phyloP scores from a whole-genome alignment of 1,140 invertebrate genomes.

The Neotoxoptera formosana region DNA sequence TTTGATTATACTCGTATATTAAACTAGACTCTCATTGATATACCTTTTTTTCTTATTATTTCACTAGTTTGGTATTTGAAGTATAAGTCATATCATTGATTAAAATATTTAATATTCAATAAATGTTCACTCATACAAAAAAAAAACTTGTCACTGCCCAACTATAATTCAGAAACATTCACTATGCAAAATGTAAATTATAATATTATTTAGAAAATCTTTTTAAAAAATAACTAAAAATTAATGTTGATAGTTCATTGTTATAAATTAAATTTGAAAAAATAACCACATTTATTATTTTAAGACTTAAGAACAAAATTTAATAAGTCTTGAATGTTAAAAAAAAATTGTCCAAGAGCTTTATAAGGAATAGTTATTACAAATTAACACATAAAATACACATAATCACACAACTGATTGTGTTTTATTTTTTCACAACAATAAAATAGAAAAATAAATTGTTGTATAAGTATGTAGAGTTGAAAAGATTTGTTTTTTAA shows the following conservation, averaged over 20 bases:
- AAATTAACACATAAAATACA: not conserved
- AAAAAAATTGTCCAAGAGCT: not conserved
- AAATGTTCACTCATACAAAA: not conserved
- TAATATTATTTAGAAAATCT: not conserved
- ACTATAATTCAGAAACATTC: not conserved
- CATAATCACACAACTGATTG: conserved; percentile 28
- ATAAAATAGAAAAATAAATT: conserved; percentile 44
- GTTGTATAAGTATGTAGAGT: not conserved
- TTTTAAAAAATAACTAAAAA: conserved; percentile 5
- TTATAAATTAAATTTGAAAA: not conserved
- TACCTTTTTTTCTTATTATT: not conserved
- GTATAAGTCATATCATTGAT: not conserved
- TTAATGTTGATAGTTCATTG: not conserved
- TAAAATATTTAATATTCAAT: not conserved
- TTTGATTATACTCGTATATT: too few species aligned
- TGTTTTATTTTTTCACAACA: conserved; percentile 35
- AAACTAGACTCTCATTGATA: not conserved
- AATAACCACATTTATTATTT: not conserved
- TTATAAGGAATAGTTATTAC: not conserved
- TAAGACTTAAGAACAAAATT: not conserved
- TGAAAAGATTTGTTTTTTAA: not conserved
- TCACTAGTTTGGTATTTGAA: not conserved
- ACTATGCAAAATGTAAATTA: too few species aligned
- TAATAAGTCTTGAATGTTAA: not conserved
- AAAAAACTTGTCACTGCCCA: not conserved